These are phyloP conservation scores for Zosterops pallidus DNA, from an alignment of 2,113 vertebrate species.

Conservation along the genomic window DNA sequence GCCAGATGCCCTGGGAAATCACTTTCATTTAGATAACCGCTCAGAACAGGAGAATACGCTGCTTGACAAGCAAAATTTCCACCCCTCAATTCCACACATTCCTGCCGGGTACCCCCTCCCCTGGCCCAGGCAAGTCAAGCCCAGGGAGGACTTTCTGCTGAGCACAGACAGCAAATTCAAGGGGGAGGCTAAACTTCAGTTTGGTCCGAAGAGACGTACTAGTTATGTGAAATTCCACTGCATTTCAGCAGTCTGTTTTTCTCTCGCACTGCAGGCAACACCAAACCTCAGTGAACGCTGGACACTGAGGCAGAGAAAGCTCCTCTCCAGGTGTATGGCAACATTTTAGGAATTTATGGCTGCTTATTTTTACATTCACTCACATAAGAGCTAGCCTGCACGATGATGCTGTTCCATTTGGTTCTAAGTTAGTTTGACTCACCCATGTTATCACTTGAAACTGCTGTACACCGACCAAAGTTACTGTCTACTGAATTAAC, in stretches of 20 bases:
- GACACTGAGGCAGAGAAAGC: not conserved
- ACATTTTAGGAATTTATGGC: not conserved
- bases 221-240: not conserved
- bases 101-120: not conserved
- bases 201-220: not conserved
- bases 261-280: not conserved
- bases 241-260: not conserved
- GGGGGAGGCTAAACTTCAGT: not conserved
- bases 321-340: not conserved
- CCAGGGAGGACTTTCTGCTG: not conserved
- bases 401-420: not conserved
- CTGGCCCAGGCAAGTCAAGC: not conserved
- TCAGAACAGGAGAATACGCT: not conserved
- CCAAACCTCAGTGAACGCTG: not conserved
- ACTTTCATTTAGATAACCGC: not conserved
- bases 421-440: not conserved
- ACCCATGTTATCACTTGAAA: not conserved
- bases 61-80: not conserved
- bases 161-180: slow-evolving; percentile 10
- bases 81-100: slow-evolving; percentile 47
- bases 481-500: not conserved
- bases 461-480: not conserved
- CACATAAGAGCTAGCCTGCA: not conserved
- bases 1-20: slow-evolving; percentile 37
- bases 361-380: not conserved